Conservation (phyloP, 2,113 vertebrate species). For the Dipodomys merriami region DNA sequence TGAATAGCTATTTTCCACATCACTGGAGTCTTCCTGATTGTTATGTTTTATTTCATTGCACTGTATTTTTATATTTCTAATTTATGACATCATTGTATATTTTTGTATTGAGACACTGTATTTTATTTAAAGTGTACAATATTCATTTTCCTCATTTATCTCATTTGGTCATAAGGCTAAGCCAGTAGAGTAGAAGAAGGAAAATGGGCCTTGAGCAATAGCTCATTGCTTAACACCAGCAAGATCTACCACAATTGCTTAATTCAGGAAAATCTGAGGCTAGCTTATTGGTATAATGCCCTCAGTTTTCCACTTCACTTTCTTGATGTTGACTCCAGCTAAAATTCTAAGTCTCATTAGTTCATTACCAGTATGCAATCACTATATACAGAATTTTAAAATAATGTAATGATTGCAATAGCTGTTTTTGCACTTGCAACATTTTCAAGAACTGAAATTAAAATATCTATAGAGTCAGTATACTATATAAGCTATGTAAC, state of each 20-base stretch:
- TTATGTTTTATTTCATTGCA: background rate
- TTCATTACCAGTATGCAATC: slow-evolving; percentile 36
- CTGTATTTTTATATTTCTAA: background rate
- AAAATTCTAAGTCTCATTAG: slow-evolving; percentile 53
- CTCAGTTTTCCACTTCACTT: slow-evolving; percentile 62
- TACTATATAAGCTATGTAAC: slow-evolving; percentile 5
- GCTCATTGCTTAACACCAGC: slow-evolving; percentile 10
- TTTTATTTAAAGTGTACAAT: slow-evolving; percentile 21
- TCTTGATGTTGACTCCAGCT: slow-evolving; percentile 36
- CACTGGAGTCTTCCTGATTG: background rate
- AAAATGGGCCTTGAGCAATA: background rate
- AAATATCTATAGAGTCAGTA: slow-evolving; percentile 9
- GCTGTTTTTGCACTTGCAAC: slow-evolving; percentile 35
- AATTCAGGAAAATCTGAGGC: slow-evolving; percentile 18
- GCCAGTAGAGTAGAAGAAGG: background rate
- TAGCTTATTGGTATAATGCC: slow-evolving; percentile 12
- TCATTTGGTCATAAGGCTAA: slow-evolving; percentile 35
- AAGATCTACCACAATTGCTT: slow-evolving; percentile 40
- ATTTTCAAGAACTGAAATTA: slow-evolving; percentile 26
- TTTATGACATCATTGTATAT: background rate
- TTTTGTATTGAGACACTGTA: background rate
- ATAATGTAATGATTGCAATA: background rate
- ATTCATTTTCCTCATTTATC: slow-evolving; percentile 23
- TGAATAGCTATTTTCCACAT: background rate
- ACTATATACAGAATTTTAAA: slow-evolving; percentile 39